phyloP scores from a whole-genome alignment of 2,113 vertebrate genomes.

The Hippocampus abdominalis region DNA sequence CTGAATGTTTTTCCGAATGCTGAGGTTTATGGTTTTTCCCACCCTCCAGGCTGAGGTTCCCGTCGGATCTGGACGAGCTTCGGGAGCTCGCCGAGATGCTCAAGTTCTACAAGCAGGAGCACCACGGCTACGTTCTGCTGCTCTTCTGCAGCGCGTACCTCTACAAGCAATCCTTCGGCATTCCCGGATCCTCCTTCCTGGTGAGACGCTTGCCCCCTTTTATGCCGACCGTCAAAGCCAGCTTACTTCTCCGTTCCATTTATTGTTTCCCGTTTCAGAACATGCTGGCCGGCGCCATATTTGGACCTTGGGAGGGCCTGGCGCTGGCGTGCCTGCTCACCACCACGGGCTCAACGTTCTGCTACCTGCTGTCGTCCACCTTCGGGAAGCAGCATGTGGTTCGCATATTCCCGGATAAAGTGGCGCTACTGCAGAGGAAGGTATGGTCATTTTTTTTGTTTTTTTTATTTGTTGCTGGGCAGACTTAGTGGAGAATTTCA shows the following conservation, averaged over 20 bases:
- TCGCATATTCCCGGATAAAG: slow-evolving; percentile 83
- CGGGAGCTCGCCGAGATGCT: slow-evolving; percentile 82
- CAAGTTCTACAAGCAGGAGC: slow-evolving; percentile 83
- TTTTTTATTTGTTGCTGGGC: not conserved
- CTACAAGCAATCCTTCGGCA: slow-evolving; percentile 96
- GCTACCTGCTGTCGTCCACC: slow-evolving; percentile 82
- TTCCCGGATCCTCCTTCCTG: slow-evolving; percentile 94
- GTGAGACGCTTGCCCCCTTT: slow-evolving; percentile 58
- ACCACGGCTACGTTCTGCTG: slow-evolving; percentile 82
- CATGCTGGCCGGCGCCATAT: slow-evolving; percentile 88
- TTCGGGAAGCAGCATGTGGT: slow-evolving; percentile 86
- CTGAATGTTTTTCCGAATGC: not conserved
- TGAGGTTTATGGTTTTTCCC: not conserved
- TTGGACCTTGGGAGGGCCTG: slow-evolving; percentile 90
- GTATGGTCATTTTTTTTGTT: slow-evolving; percentile 55
- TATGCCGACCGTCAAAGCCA: not conserved
- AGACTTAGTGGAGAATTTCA: not conserved
- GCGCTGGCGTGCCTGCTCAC: slow-evolving; percentile 82
- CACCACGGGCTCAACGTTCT: slow-evolving; percentile 84
- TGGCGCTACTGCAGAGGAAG: slow-evolving; percentile 85
- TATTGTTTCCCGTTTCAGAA: slow-evolving; percentile 73
- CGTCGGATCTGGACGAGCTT: slow-evolving; percentile 88
- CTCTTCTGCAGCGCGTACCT: slow-evolving; percentile 94
- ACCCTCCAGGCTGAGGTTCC: slow-evolving; percentile 79
- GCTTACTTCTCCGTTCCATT: too few relatives aligned